Evolutionary conservation across 1,140 invertebrate genomes (phyloP), one percentile per base, ranked within the genome.

Genomic region (Branchinecta lynchi): DNA sequence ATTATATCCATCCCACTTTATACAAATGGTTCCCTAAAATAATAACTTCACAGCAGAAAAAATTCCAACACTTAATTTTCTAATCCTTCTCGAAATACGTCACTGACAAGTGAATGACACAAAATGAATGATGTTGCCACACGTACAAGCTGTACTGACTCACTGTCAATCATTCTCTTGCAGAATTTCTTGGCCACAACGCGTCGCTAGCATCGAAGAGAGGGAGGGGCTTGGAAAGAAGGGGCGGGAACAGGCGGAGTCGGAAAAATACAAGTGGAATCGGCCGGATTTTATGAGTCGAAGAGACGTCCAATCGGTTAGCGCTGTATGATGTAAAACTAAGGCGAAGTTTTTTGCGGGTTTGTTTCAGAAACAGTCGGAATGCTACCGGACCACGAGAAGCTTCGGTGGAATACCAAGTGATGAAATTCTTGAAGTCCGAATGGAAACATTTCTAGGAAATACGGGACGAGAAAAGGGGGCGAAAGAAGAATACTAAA

Each of bases 81-180:
- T 60, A 15, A 60, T 15, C 17, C 51, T 20, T 60, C 17, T 20
- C 17, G 17, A 15, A 60, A 15, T 12, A 12, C 17, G 17, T 60
- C 51, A 60, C 51, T 60, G 51, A 60, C 51, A 60, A 60, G 51
- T 60, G 17, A 60, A 60, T 60, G 51, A 60, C 51, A 60, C 17
- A 60, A 60, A 60, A 60, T 60, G 51, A 60, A 60, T 60, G 51
- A 60, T 60, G 17, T 12, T 60, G 12, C 51, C 51, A 60, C 12
- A 60, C 51, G 51, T 60, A 20, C 51, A 60, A 60, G 12, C 51
- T 60, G 12, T 60, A 60, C 51, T 60, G 51, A 60, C 51, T 60
- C 12, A 60, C 51, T 60, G 51, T 60, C 51, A 60, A 60, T 60
- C 51, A 60, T 60, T 60, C 17, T 60, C 51, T 3, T 15, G 17